phyloP scores from a whole-genome alignment of 2,888 invertebrate genomes.

The Hanleya hanleyi region DNA sequence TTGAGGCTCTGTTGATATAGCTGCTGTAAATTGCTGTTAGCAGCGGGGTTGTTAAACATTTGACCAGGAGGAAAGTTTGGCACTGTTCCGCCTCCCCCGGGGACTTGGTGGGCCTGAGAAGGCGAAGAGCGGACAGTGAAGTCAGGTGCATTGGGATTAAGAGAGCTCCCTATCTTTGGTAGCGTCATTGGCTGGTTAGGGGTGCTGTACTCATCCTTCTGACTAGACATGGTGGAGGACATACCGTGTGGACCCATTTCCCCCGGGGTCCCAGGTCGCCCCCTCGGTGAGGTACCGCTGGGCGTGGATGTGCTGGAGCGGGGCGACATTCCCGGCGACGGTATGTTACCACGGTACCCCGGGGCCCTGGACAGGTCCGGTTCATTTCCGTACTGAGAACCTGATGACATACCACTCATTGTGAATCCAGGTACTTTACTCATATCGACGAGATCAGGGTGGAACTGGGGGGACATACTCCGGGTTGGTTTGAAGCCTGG shows the following conservation, averaged over 20 bases:
- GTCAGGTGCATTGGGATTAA: constrained; percentile 88
- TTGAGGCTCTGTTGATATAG: constrained; percentile 3
- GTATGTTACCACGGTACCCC: constrained; percentile 61
- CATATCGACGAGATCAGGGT: constrained; percentile 24
- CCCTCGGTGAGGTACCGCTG: constrained; percentile 41
- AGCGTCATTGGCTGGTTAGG: constrained; percentile 72
- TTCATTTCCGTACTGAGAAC: constrained; percentile 8
- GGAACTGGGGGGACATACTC: constrained; percentile 38
- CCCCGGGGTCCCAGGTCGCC: constrained; percentile 25
- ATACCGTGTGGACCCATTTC: constrained; percentile 3
- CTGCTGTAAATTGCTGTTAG: constrained; percentile 29
- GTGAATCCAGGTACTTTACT: constrained; percentile 94
- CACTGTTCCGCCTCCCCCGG: not conserved
- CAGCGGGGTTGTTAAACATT: not conserved
- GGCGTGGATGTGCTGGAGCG: constrained; percentile 50
- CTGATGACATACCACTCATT: constrained; percentile 75
- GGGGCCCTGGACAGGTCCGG: constrained; percentile 35
- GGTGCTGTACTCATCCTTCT: constrained; percentile 69
- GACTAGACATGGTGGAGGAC: constrained; percentile 32
- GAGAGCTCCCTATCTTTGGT: constrained; percentile 75
- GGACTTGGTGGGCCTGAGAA: not conserved
- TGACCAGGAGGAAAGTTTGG: not conserved
- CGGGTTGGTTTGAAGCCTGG: constrained; percentile 69
- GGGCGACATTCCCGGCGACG: constrained; percentile 51
- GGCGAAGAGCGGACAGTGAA: constrained; percentile 77